Evolutionary conservation across 2,797 vertebrate species (phyloP), one percentile per base, ranked within the genome.

Genomic region (Peromyscus attwateri): DNA sequence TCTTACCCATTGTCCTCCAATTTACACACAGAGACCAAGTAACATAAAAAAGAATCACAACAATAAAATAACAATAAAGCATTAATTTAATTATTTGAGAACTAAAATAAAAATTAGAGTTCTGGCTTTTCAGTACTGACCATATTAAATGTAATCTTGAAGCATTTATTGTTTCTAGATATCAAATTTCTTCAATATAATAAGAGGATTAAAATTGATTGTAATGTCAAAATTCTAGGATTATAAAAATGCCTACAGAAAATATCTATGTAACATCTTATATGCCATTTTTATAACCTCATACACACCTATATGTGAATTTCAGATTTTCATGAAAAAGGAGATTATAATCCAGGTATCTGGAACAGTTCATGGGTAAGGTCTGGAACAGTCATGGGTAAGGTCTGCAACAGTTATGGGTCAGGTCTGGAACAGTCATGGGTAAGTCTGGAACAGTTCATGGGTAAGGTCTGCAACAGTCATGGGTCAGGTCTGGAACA

Each of bases 11-110:
- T 55, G 9, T 55, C 49, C 17, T 73, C 68, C 29, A 9, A 57
- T 17, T 19, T 71, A 87, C 14, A 29, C 23, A 71, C 7, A 37
- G 46, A 52, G 46, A 55, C 34, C 23, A 75, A 46, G 21, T 40
- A 60, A 89, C 31, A 21, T 43, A 23, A 75, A 25, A 76, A 97
- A 93, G 3, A 25, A 57, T 55, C 25, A 73, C 23, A 94, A 95
- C 21, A 8, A 94, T 43, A 76, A 79, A 49, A 93, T 52, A 83
- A 60, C 23, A 46, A 68, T 34, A 25, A 90, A 90, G 9, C 57
- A 10, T 34, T 73, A 37, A 66, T 85, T 96, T 97, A 95, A 87
- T 90, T 80, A 84, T 81, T 87, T 82, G 94, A 76, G 19, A 83
- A 66, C 68, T 43, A 8, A 85, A 89, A 94, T 91, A 1, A 95